Base-by-base conservation (phyloP, 2,797 vertebrate genomes). In the Peromyscus nudipes region DNA sequence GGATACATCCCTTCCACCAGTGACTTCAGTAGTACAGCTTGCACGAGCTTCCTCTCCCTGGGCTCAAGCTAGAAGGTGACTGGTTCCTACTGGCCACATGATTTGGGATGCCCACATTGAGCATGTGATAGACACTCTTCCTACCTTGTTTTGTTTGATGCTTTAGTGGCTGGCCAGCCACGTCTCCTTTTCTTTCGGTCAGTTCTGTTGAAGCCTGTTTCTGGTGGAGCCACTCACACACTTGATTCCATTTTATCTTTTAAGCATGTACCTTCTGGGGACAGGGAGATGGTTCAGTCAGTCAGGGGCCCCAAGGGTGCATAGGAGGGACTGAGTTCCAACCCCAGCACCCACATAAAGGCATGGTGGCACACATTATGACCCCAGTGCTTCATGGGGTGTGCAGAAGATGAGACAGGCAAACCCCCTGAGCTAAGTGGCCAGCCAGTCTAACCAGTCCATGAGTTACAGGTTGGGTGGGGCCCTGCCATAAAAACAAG, bases 161-260 rank as follows among this genome's bases (percentile, higher is more conserved):
- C 76, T 83, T 92, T 46, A 75, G 21, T 57, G 88, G 57, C 94
- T 92, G 77, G 40, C 82, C 69, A 89, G 65, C 95, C 95, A 91
- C 92, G 57, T 82, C 60, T 73, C 75, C 57, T 96, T 86, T 73
- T 64, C 57, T 96, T 86, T 92, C n/a, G 84, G 60, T 88, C 80
- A 14, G 25, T 94, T 95, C n/a, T 93, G 69, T 43, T 89, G 87
- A 91, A 95, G 27, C 69, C 57, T 80, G 49, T 79, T 84, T 96
- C 75, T 94, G 95, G 49, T 80, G 73, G 69, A 92, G 37, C 92
- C 87, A 92, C 94, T 93, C 88, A 95, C 93, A 97, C 46, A 93
- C 67, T 88, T 64, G 69, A 96, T 96, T 96, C 89, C 73, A 85
- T 93, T 96, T 91, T 67, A 94, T 96, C 94, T 96, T 49, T 96